phyloP scores from a whole-genome alignment of 2,797 vertebrate genomes.

The Falco berigora region DNA sequence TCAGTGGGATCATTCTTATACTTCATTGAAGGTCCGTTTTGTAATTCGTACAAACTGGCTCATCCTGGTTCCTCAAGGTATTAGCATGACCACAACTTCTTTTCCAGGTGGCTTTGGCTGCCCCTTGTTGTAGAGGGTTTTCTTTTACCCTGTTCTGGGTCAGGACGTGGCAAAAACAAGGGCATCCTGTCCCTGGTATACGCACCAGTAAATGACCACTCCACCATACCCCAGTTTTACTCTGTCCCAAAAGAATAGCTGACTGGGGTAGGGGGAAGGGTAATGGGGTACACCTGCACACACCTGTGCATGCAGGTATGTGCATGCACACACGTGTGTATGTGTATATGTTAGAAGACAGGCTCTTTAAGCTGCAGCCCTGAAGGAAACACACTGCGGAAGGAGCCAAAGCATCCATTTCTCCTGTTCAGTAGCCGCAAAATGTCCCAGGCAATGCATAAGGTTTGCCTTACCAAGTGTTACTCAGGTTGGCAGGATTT shows the following conservation, averaged over 20 bases:
- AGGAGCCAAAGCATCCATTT: neutral
- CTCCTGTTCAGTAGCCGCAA: neutral
- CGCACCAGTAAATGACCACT: neutral
- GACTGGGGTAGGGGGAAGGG: neutral
- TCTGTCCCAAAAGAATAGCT: neutral
- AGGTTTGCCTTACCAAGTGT: neutral
- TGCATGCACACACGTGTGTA: rapidly evolving
- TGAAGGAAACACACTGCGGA: neutral
- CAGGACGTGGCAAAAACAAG: neutral
- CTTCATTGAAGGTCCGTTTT: neutral
- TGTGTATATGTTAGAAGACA: neutral
- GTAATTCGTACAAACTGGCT: neutral
- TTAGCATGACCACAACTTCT: neutral
- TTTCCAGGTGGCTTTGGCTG: neutral
- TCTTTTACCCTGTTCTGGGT: rapidly evolving
- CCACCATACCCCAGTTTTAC: neutral
- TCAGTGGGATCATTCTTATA: neutral
- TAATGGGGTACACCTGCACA: neutral
- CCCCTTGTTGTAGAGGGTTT: neutral
- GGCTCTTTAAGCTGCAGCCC: neutral
- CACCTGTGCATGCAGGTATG: neutral
- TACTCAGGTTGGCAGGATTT: neutral
- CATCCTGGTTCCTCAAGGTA: neutral
- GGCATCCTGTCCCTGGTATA: neutral
- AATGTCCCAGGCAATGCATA: neutral